Conservation (phyloP, 1,140 invertebrate genomes). For the Fopius arisanus region DNA sequence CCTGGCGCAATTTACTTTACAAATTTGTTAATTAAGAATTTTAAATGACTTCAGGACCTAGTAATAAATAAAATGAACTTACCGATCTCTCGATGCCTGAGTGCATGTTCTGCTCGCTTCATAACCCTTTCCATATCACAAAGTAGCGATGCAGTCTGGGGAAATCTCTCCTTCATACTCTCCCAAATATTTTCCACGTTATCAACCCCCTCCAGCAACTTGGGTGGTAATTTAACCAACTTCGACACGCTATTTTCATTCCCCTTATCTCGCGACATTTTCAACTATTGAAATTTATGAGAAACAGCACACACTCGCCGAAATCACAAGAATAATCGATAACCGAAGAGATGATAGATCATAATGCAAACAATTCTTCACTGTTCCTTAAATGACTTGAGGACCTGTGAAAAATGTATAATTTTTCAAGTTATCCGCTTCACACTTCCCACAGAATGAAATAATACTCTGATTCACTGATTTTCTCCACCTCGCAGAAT, state of each 20-base stretch:
- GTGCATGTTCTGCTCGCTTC: slow-evolving; percentile 43
- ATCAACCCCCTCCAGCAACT: slow-evolving; percentile 41
- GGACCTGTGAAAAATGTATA: too few species aligned
- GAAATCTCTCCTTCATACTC: slow-evolving; percentile 45
- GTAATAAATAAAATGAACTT: not conserved
- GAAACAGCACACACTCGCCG: not conserved
- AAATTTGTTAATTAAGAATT: not conserved
- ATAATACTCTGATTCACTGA: too few species aligned
- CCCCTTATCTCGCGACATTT: not conserved
- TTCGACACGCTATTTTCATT: not conserved
- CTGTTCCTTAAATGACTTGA: too few species aligned
- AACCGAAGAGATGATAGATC: too few species aligned
- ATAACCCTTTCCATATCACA: slow-evolving; percentile 49
- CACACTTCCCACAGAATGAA: too few species aligned
- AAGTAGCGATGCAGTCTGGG: slow-evolving; percentile 47
- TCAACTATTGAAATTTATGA: not conserved
- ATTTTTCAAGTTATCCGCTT: too few species aligned
- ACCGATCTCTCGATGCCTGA: slow-evolving; percentile 36
- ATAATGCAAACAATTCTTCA: too few species aligned
- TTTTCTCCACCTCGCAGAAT: not conserved
- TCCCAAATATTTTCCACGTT: slow-evolving; percentile 45
- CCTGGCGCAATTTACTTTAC: too few species aligned
- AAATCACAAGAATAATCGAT: not conserved
- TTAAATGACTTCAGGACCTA: not conserved
- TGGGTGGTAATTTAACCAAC: slow-evolving; percentile 33